phyloP scores from a whole-genome alignment of 1,140 invertebrate genomes.

The Planococcus citri region DNA sequence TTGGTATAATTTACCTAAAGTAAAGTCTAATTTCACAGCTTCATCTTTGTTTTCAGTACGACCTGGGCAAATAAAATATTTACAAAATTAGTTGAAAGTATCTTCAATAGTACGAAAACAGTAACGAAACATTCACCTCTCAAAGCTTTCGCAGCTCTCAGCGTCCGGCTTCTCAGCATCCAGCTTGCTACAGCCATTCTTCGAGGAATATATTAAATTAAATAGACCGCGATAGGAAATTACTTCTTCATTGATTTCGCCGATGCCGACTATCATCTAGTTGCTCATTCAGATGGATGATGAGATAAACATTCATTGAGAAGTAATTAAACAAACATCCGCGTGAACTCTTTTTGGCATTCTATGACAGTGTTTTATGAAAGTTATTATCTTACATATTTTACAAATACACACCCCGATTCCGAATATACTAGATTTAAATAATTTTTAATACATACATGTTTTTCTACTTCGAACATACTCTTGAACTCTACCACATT shows the following conservation, averaged over 20 bases:
- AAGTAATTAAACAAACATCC: not conserved
- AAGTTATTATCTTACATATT: too few species aligned
- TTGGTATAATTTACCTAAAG: conserved; percentile 4
- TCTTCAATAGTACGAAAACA: too few species aligned
- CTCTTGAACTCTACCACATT: too few species aligned
- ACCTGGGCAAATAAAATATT: not conserved
- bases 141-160: conserved; percentile 4
- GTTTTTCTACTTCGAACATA: too few species aligned
- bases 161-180: not conserved
- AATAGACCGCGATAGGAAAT: not conserved
- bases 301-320: not conserved
- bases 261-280: not conserved
- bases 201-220: not conserved
- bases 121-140: not conserved
- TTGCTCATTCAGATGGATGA: not conserved
- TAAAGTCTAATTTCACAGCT: conserved; percentile 20
- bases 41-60: conserved; percentile 23
- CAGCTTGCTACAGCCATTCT: conserved; percentile 10
- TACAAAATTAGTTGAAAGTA: not conserved
- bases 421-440: too few species aligned
- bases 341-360: not conserved
- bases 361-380: not conserved
- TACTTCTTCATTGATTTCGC: not conserved
- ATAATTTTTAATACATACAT: too few species aligned
- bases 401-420: too few species aligned